These are phyloP conservation scores for Xestia sexstrigata DNA, from an alignment of 2,888 invertebrate genomes.

Conservation along the genomic window DNA sequence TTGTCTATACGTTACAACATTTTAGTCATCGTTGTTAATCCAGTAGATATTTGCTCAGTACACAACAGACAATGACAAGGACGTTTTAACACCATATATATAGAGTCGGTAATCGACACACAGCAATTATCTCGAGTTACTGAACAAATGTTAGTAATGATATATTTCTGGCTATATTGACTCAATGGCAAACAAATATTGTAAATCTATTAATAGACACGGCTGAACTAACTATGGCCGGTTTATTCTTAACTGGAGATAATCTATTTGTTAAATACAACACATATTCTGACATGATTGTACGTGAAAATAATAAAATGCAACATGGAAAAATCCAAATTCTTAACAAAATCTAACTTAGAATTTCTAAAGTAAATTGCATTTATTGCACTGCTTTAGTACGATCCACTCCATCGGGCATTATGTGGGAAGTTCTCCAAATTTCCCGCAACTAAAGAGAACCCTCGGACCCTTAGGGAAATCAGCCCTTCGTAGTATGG, in stretches of 20 bases:
- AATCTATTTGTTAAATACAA: neutral
- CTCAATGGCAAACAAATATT: conserved; percentile 38
- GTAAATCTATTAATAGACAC: conserved; percentile 40
- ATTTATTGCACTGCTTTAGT: conserved; percentile 36
- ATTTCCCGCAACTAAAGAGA: conserved; percentile 26
- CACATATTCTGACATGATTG: neutral
- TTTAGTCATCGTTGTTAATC: neutral
- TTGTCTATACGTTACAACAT: too few relatives aligned
- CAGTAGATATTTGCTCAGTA: neutral
- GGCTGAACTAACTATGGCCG: neutral
- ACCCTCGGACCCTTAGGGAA: conserved; percentile 45
- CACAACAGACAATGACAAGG: neutral
- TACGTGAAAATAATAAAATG: neutral
- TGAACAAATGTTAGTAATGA: conserved; percentile 38
- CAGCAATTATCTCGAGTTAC: conserved; percentile 47
- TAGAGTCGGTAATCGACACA: conserved; percentile 16
- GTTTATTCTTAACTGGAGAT: neutral
- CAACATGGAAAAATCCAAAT: neutral
- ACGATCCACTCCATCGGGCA: conserved; percentile 8
- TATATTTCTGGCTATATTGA: conserved; percentile 38
- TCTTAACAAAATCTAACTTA: neutral
- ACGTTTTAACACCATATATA: conserved; percentile 24
- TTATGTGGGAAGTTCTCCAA: conserved; percentile 29
- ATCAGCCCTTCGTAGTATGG: conserved; percentile 51
- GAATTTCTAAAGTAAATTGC: conserved; percentile 25